Conservation (phyloP, 1,140 invertebrate genomes). For the Colletes latitarsis region DNA sequence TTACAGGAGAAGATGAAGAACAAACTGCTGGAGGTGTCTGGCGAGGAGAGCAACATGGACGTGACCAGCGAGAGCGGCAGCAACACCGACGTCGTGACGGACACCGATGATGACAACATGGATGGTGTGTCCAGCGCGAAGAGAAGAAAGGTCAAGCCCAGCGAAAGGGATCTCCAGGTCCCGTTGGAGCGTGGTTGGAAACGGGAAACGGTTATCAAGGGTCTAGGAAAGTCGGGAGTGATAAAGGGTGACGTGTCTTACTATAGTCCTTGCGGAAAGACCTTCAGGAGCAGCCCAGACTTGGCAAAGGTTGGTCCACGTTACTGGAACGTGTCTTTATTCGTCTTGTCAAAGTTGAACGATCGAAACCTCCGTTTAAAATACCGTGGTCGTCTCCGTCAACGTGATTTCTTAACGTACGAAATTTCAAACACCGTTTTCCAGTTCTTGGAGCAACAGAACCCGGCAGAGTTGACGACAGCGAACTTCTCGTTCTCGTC, state of each 20-base stretch:
- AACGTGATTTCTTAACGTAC: neutral
- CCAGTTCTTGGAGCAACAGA: slow-evolving; percentile 90
- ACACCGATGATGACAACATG: slow-evolving; percentile 82
- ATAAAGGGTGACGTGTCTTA: slow-evolving; percentile 95
- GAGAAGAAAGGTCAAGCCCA: slow-evolving; percentile 77
- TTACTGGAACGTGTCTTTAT: slow-evolving; percentile 3
- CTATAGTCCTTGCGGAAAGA: slow-evolving; percentile 91
- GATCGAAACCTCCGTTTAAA: neutral
- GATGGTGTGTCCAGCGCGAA: slow-evolving; percentile 77
- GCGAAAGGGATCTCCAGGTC: slow-evolving; percentile 85
- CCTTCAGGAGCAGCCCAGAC: slow-evolving; percentile 88
- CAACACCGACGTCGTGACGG: slow-evolving; percentile 81
- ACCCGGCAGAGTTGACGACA: slow-evolving; percentile 87
- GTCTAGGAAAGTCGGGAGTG: slow-evolving; percentile 89
- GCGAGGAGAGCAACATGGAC: slow-evolving; percentile 81
- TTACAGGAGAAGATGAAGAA: slow-evolving; percentile 84
- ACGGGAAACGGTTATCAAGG: slow-evolving; percentile 92
- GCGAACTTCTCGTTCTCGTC: slow-evolving; percentile 97
- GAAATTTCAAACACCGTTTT: slow-evolving; percentile 32
- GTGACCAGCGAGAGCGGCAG: slow-evolving; percentile 80
- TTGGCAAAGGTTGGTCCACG: slow-evolving; percentile 84
- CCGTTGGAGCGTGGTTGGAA: slow-evolving; percentile 93
- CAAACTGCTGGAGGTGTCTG: slow-evolving; percentile 82
- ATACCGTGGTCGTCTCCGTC: too few relatives aligned
- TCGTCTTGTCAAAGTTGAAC: neutral